Evolutionary conservation across 2,797 vertebrate species (phyloP), one percentile per base, ranked within the genome.

Genomic region (Acomys russatus): DNA sequence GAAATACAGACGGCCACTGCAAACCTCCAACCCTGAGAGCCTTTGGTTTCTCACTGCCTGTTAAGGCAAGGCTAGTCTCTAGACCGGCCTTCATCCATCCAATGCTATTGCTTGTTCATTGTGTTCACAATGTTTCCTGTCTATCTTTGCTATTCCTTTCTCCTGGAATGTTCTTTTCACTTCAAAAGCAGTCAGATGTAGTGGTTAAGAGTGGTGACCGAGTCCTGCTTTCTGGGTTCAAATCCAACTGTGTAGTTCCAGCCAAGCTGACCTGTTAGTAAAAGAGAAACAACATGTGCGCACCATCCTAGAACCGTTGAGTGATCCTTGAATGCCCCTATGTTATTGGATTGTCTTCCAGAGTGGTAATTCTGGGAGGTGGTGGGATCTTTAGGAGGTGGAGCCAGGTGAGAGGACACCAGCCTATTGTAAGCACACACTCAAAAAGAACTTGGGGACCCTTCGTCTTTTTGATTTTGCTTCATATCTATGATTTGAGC

Each of bases 141-240:
- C 54, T 64, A 49, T 78, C 92, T 95, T 76, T 76, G 44, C 25
- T 49, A 22, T 33, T 74, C 25, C 70, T 90, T 59, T 9, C 64
- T 87, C 25, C 44, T 51, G 63, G 79, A 91, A 91, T 73, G 11
- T 18, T 84, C 80, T 95, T 88, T 90, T 82, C 23, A n/a, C 18
- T 76, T 70, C 30, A 54, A 91, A 64, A 63, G 15, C 20, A 85
- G 35, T 84, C 5, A 5, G 80, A 56, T 22, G 12, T n/a, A 20
- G 14, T 66, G 15, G 66, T 64, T 85, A 84, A 80, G 85, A 61
- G 3, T 5, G 54, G 61, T 15, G 1, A 7, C 28, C 33, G n/a
- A 49, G 18, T 74, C 51, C 25, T 25, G 25, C 6, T n/a, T 9
- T 88, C 84, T 84, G 49, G 70, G 54, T 83, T 93, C 51, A 90